Conservation (phyloP, 1,140 invertebrate genomes). For the Saccostrea echinata region DNA sequence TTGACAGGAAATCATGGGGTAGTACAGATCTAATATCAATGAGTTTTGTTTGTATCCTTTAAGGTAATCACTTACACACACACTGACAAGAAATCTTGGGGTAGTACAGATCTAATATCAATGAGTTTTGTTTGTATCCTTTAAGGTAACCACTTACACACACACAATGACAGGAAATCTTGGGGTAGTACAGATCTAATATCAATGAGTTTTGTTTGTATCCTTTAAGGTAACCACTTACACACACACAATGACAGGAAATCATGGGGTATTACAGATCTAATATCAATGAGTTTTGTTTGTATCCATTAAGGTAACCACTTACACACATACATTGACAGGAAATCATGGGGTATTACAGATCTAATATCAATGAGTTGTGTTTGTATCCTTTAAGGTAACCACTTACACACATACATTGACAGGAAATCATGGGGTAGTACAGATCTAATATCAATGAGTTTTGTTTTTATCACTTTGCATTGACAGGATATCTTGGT, state of each 20-base stretch:
- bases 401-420: no score
- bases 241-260: not conserved
- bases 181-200: no score
- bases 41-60: no score
- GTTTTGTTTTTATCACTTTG: not conserved
- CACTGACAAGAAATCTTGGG: no score
- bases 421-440: not conserved
- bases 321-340: conserved; percentile 61
- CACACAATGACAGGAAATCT: no score
- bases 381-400: not conserved
- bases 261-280: not conserved
- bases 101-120: no score
- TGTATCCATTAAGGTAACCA: conserved; percentile 61
- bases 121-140: not conserved
- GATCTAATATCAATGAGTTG: conserved; percentile 73
- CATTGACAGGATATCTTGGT: no score
- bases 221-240: not conserved
- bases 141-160: no score
- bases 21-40: conserved; percentile 74
- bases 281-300: not conserved
- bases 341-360: conserved; percentile 77
- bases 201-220: not conserved
- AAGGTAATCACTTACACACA: no score
- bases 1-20: conserved; percentile 75
- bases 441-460: no score